Conservation (phyloP, 2,888 invertebrate species). For the Bruchidius siliquastri region DNA sequence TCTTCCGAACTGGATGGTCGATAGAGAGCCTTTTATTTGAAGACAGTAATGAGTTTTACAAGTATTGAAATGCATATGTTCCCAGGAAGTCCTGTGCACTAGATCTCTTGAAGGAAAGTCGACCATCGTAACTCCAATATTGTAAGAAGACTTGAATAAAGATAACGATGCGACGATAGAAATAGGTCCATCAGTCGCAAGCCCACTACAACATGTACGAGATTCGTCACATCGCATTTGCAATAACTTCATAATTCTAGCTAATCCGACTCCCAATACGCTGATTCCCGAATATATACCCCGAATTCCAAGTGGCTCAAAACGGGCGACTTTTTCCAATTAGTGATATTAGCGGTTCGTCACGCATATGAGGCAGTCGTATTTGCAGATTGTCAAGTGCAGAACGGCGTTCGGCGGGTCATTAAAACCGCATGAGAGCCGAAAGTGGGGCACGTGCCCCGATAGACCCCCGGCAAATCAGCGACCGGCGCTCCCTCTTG, state of each 20-base stretch:
- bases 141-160: no score
- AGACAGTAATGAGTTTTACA: no score
- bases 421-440: slow-evolving; percentile 36
- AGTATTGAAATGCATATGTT: no score
- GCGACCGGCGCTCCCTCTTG: background rate
- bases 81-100: no score
- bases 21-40: no score
- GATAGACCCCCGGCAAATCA: slow-evolving; percentile 11
- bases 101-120: no score
- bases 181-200: no score
- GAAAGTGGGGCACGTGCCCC: slow-evolving; percentile 30
- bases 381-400: slow-evolving; percentile 31
- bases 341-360: slow-evolving; percentile 1
- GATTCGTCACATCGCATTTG: background rate
- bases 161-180: no score
- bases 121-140: no score
- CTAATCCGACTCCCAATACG: background rate
- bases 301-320: background rate
- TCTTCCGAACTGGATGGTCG: no score
- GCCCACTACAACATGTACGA: no score
- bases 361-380: background rate
- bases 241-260: background rate
- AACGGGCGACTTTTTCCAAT: background rate
- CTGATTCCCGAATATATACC: background rate
- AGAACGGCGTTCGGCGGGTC: slow-evolving; percentile 35